These are phyloP conservation scores for Catharus minimus DNA, from an alignment of 2,113 vertebrate species.

Conservation along the genomic window DNA sequence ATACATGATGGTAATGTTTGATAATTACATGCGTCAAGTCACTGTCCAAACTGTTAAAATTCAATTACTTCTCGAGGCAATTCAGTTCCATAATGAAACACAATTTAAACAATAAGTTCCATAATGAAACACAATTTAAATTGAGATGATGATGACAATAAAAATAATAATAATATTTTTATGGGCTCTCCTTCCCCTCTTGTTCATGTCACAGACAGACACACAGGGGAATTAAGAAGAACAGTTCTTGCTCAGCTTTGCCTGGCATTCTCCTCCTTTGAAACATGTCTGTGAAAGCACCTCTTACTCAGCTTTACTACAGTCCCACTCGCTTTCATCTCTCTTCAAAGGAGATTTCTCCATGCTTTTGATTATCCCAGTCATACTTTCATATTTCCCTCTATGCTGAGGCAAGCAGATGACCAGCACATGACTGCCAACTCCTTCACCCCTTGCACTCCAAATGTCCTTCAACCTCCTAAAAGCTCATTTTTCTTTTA, in stretches of 20 bases:
- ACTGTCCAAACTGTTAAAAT: not conserved
- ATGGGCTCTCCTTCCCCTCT: not conserved
- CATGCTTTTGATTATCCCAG: slow-evolving; percentile 42
- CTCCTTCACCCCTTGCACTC: not conserved
- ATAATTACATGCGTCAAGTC: not conserved
- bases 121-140: not conserved
- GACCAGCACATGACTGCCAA: slow-evolving; percentile 4
- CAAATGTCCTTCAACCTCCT: not conserved
- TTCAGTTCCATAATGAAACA: not conserved
- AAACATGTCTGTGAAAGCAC: not conserved
- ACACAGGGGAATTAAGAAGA: not conserved
- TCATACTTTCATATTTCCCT: slow-evolving; percentile 25
- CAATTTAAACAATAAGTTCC: not conserved
- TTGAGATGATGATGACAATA: not conserved
- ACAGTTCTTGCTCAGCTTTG: slow-evolving; percentile 10
- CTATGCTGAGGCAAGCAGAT: not conserved
- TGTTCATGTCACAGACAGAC: not conserved
- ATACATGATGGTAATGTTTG: not conserved
- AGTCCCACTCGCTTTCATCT: not conserved
- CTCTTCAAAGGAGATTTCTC: slow-evolving; percentile 48
- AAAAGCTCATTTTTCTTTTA: not conserved
- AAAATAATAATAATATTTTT: not conserved
- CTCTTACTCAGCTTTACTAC: slow-evolving; percentile 40
- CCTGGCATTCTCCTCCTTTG: not conserved
- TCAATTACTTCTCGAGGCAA: not conserved